Evolutionary conservation across 1,140 invertebrate genomes (phyloP), one percentile per base, ranked within the genome.

Genomic region (Reticulitermes speratus): DNA sequence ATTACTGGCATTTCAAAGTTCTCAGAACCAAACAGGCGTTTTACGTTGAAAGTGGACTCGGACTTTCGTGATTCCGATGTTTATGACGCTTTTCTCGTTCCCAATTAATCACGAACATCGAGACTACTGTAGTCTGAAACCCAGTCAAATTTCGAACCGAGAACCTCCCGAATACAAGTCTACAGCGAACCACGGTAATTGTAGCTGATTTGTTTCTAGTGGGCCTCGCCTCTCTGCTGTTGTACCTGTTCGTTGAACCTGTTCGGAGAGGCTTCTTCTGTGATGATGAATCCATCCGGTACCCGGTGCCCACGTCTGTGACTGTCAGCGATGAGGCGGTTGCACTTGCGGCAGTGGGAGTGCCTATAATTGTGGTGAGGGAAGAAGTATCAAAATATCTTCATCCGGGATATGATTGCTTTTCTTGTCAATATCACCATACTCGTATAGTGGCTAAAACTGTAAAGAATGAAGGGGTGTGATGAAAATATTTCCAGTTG

Each of bases 261-360:
- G 92, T 90, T 88, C 89, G 92, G 75, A 90, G 94, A 48, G 94
- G 95, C 44, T 95, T 95, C 88, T 94, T 93, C 89, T 95, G 94
- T 90, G 91, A 94, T 89, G 95, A 95, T 89, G 91, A 94, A 86
- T 92, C 92, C 86, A 92, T 95, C 85, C 91, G 91, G 82, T 93
- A 94, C 89, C 94, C 93, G 21, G 88, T 48, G 90, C 90, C 88
- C 87, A 89, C 87, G 88, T 87, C 84, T 87, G 88, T 32, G 87
- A 90, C 86, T 38, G 86, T 82, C 87, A 90, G 45, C 44, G 90
- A 89, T 87, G 87, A 89, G 87, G 88, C 87, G 84, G 87, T 93
- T 38, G 90, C 89, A 87, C 87, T 90, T 87, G 89, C 87, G 86
- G 87, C 87, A 32, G 87, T 90, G 86, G 38, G 86, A 75, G 87